These are phyloP conservation scores for Hyles vespertilio DNA, from an alignment of 1,140 invertebrate genomes.

Conservation along the genomic window DNA sequence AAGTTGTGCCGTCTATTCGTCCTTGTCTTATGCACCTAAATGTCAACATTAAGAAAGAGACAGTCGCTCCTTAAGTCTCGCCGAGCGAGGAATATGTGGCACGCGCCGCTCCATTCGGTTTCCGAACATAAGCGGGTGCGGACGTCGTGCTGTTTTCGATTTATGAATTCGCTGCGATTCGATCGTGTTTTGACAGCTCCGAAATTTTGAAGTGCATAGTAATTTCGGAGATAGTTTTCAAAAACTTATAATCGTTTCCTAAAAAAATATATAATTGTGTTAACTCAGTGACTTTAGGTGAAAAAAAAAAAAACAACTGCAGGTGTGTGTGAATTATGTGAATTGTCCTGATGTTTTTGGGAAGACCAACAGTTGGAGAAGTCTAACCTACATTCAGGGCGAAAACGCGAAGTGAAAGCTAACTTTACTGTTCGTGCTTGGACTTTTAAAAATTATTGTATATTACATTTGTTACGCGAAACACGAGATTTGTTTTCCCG, in stretches of 20 bases:
- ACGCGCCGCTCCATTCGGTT: conserved; percentile 67
- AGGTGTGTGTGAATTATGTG: conserved; percentile 15
- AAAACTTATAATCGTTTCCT: not conserved
- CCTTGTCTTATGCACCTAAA: conserved; percentile 44
- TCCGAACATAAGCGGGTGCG: conserved; percentile 36
- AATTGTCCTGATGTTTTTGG: conserved; percentile 35
- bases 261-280: conserved; percentile 13
- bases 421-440: conserved; percentile 39
- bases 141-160: conserved; percentile 35
- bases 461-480: conserved; percentile 24
- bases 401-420: conserved; percentile 64
- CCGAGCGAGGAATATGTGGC: conserved; percentile 53
- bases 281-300: conserved; percentile 12
- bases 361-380: conserved; percentile 33
- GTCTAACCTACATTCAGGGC: conserved; percentile 54
- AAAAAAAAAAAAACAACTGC: conserved; percentile 19
- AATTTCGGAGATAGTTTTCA: conserved; percentile 7
- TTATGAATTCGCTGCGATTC: conserved; percentile 33
- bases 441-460: conserved; percentile 30
- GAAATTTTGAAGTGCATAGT: conserved; percentile 21
- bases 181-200: conserved; percentile 61
- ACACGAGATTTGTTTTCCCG: conserved; percentile 25
- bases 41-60: conserved; percentile 49
- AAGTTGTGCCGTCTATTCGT: conserved; percentile 39
- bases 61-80: conserved; percentile 34